A percentile compares a stretch with the other conserved stretches of the same genome.
These are phyloP conservation scores for Cordilura impudica DNA, from an alignment of 2,888 invertebrate species.

Conservation along the genomic window DNA sequence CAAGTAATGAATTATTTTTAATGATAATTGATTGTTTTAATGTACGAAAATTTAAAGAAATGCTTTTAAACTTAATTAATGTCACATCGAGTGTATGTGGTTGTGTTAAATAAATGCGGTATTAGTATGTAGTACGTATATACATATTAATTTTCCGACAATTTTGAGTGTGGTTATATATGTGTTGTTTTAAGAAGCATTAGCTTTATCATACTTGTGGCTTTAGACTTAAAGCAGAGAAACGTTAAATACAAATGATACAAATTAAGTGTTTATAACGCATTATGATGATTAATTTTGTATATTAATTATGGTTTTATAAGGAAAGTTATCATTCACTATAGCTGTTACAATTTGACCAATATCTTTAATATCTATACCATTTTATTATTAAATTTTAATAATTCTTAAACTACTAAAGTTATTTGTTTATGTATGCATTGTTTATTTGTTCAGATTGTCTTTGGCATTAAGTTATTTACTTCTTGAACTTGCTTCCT, in stretches of 20 bases:
- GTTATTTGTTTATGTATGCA: too few species aligned
- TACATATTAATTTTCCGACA: too few species aligned
- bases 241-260: conserved; percentile 11
- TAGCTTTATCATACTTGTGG: conserved; percentile 31
- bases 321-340: conserved; percentile 10
- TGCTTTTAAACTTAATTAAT: conserved; percentile 20
- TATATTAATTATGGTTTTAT: conserved; percentile 17
- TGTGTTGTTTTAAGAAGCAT: not conserved
- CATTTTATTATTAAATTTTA: too few species aligned
- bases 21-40: conserved; percentile 22
- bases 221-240: conserved; percentile 18
- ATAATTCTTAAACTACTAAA: too few species aligned
- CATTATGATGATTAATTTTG: conserved; percentile 32
- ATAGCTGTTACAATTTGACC: too few species aligned
- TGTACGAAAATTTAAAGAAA: not conserved
- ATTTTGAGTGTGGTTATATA: not conserved
- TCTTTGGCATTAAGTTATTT: not conserved
- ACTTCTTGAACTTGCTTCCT: not conserved
- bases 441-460: not conserved
- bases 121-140: not conserved
- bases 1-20: not conserved
- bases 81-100: not conserved
- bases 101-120: not conserved
- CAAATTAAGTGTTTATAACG: conserved; percentile 38
- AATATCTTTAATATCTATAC: too few species aligned